A percentile compares a stretch with the other conserved stretches of the same genome.
Conservation (phyloP, 2,888 invertebrate species). For the Xanthorhoe spadicearia region DNA sequence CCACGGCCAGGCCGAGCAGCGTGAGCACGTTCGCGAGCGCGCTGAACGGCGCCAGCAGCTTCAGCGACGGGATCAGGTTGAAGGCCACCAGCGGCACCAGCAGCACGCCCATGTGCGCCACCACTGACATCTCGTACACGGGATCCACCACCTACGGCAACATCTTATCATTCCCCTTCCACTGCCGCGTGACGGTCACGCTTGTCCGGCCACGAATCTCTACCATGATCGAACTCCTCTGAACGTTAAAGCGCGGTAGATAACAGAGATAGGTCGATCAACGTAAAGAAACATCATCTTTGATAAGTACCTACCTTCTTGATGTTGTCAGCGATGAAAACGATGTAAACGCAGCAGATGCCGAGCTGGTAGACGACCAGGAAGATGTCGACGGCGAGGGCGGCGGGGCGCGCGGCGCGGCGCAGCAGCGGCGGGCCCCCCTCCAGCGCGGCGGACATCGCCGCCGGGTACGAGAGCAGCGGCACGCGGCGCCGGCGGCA, state of each 20-base stretch:
- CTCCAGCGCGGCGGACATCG: conserved; percentile 91
- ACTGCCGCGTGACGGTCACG: not conserved
- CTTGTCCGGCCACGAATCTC: too few species aligned
- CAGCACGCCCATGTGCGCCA: conserved; percentile 87
- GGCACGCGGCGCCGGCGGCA: conserved; percentile 87
- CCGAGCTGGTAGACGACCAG: conserved; percentile 94
- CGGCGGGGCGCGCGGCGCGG: conserved; percentile 85
- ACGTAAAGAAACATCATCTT: not conserved
- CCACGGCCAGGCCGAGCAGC: conserved; percentile 89
- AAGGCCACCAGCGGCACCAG: conserved; percentile 88
- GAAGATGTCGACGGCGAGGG: conserved; percentile 87
- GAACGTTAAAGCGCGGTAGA: too few species aligned
- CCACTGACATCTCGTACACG: conserved; percentile 72
- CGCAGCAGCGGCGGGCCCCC: conserved; percentile 89
- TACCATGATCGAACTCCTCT: too few species aligned
- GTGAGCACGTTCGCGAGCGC: conserved; percentile 92
- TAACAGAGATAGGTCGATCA: too few species aligned
- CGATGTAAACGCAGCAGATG: conserved; percentile 97
- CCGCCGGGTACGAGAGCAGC: conserved; percentile 92
- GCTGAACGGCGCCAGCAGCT: conserved; percentile 93
- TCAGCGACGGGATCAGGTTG: conserved; percentile 90
- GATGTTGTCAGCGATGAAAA: conserved; percentile 95
- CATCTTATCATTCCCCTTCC: not conserved
- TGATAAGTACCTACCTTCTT: conserved; percentile 87
- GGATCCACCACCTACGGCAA: conserved; percentile 66